These are phyloP conservation scores for Parazoanthus atlanticus DNA, from an alignment of 92 coral and sea anemone species.

Conservation along the genomic window DNA sequence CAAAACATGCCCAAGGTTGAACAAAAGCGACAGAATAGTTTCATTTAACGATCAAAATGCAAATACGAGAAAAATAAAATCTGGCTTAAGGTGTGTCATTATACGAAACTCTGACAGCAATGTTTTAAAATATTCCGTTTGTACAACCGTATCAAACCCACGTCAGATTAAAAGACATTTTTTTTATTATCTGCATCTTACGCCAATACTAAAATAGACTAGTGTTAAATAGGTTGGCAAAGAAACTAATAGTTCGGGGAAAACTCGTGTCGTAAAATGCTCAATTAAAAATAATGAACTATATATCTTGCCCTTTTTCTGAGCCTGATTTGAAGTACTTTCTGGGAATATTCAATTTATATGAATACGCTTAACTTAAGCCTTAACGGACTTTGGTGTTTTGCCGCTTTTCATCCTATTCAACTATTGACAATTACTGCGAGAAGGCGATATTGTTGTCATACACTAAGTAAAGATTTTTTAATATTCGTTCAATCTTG, in stretches of 20 bases:
- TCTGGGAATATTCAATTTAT: not conserved
- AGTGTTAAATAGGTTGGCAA: not conserved
- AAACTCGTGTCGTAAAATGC: not conserved
- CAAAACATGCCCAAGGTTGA: not conserved
- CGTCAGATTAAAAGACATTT: not conserved
- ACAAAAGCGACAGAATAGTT: conserved; percentile 1
- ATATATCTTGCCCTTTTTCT: conserved; percentile 3
- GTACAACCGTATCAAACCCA: not conserved
- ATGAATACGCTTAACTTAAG: not conserved
- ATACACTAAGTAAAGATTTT: conserved; percentile 15
- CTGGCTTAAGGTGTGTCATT: conserved; percentile 14
- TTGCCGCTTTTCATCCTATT: not conserved
- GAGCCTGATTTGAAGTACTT: not conserved
- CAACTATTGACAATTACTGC: not conserved
- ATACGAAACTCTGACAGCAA: not conserved
- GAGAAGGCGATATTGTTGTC: conserved; percentile 28
- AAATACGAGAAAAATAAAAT: conserved; percentile 22
- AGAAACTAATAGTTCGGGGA: conserved; percentile 2
- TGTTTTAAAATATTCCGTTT: conserved; percentile 16
- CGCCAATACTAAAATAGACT: conserved; percentile 5
- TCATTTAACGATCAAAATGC: conserved; percentile 2
- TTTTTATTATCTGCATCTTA: conserved; percentile 8
- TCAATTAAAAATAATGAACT: conserved; percentile 12
- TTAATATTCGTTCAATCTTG: conserved; percentile 37
- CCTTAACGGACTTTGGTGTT: not conserved